Conservation (phyloP, 1,140 invertebrate species). For the Zophobas atratus region DNA sequence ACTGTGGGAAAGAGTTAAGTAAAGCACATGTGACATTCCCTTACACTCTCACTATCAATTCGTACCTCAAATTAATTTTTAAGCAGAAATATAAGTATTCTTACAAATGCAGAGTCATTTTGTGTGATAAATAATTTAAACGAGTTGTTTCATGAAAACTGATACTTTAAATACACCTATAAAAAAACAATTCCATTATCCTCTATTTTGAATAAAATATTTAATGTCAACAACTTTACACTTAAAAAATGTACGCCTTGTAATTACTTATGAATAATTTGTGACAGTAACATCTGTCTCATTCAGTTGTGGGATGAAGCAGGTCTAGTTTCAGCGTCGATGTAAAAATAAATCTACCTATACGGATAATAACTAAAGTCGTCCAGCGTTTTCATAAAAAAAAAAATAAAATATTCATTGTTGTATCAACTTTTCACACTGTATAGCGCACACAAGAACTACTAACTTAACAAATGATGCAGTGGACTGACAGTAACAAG, state of each 20-base stretch:
- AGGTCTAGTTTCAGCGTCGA: too few relatives aligned
- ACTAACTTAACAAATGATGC: too few relatives aligned
- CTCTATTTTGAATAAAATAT: constrained; percentile 37
- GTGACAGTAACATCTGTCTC: constrained; percentile 10
- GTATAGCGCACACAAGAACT: too few relatives aligned
- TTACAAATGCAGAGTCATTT: constrained; percentile 26
- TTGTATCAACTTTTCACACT: too few relatives aligned
- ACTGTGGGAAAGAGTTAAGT: background rate
- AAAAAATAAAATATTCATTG: too few relatives aligned
- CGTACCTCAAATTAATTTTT: constrained; percentile 13
- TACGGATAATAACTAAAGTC: too few relatives aligned
- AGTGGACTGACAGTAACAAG: too few relatives aligned
- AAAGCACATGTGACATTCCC: background rate
- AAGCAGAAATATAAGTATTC: constrained; percentile 18
- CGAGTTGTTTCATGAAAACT: constrained; percentile 17
- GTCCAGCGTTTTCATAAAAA: too few relatives aligned
- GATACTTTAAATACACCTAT: constrained; percentile 21
- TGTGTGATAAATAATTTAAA: constrained; percentile 23
- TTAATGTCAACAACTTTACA: constrained; percentile 40
- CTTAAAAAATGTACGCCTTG: constrained; percentile 30
- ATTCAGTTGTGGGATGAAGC: background rate
- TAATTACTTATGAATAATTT: constrained; percentile 29
- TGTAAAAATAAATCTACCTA: too few relatives aligned
- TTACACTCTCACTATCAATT: constrained; percentile 7
- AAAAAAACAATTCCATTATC: constrained; percentile 21